These are phyloP conservation scores for Calephelis virginiensis DNA, from an alignment of 1,140 invertebrate species.

Conservation along the genomic window DNA sequence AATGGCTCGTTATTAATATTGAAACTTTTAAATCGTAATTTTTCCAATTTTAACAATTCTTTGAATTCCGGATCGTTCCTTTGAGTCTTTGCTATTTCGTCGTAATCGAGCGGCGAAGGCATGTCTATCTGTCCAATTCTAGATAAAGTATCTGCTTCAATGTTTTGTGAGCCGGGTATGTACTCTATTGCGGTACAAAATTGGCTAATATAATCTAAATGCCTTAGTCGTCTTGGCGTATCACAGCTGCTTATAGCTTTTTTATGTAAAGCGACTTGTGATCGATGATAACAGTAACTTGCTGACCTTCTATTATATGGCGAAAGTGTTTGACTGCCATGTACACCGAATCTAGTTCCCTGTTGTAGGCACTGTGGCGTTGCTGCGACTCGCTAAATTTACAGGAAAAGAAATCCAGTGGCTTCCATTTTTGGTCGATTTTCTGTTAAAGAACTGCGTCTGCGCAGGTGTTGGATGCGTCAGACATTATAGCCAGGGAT, in stretches of 20 bases:
- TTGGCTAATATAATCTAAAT: neutral
- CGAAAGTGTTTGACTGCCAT: conserved; percentile 14
- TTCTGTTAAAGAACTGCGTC: conserved; percentile 24
- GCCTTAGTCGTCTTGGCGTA: neutral
- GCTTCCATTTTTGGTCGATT: conserved; percentile 1
- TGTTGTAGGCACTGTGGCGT: conserved; percentile 6
- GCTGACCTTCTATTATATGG: neutral
- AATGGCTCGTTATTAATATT: conserved; percentile 5
- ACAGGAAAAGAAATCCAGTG: neutral
- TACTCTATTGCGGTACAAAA: neutral
- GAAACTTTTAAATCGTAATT: conserved; percentile 21
- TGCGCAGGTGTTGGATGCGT: conserved; percentile 15
- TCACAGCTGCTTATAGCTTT: neutral
- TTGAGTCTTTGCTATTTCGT: conserved; percentile 20
- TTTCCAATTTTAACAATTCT: conserved; percentile 22
- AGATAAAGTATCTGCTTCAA: conserved; percentile 21
- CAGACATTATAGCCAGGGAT: conserved; percentile 10
- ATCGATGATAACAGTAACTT: neutral
- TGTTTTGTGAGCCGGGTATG: neutral
- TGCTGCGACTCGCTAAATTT: conserved; percentile 5
- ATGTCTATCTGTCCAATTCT: conserved; percentile 25
- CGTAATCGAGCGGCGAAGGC: conserved; percentile 26
- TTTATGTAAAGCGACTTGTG: neutral
- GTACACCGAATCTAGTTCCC: neutral
- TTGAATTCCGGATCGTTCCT: conserved; percentile 14